These are phyloP conservation scores for Stictonetta naevosa DNA, from an alignment of 2,113 vertebrate genomes.

Conservation along the genomic window DNA sequence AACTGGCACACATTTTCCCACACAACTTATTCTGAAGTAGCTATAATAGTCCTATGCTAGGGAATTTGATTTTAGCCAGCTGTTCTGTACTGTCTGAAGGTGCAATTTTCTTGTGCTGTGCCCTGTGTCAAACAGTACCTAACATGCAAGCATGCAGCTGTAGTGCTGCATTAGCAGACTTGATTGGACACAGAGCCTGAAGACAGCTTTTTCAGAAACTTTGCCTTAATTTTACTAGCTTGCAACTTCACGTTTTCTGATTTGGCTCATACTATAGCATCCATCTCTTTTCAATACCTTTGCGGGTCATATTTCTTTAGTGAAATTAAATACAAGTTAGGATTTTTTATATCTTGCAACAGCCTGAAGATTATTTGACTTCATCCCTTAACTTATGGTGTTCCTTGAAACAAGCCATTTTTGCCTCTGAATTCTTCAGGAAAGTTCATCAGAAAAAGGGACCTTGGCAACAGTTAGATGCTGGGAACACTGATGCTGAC, in stretches of 20 bases:
- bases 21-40: not conserved
- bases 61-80: not conserved
- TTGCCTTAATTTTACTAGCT: not conserved
- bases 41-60: not conserved
- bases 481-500: too few species aligned
- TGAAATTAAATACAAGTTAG: not conserved
- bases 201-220: not conserved
- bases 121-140: not conserved
- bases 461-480: not conserved
- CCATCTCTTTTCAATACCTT: not conserved
- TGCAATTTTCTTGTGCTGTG: not conserved
- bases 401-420: not conserved
- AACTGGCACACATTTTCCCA: not conserved
- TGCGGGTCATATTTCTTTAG: not conserved
- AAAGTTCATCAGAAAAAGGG: not conserved
- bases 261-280: not conserved
- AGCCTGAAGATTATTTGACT: not conserved
- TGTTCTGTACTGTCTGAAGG: not conserved
- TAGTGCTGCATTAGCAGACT: not conserved
- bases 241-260: not conserved
- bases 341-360: not conserved
- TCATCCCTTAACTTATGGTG: not conserved
- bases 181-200: fast-evolving
- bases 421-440: not conserved
- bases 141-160: not conserved